phyloP scores from a whole-genome alignment of 2,797 vertebrate genomes.

The Spondyliosoma cantharus region DNA sequence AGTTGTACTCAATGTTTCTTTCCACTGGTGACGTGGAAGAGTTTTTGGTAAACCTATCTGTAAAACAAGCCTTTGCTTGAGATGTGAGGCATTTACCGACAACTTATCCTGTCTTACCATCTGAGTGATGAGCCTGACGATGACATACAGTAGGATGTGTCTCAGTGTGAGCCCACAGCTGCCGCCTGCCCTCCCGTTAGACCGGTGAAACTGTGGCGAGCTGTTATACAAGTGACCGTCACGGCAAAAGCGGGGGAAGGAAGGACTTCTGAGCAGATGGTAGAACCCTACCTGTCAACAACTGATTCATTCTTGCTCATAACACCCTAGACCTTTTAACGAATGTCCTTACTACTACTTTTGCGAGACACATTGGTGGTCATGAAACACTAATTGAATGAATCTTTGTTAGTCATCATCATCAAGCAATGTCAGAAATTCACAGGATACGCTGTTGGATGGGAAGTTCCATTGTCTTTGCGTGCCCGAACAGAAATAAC shows the following conservation, averaged over 20 bases:
- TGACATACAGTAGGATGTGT: constrained; percentile 48
- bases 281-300: constrained; percentile 38
- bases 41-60: constrained; percentile 34
- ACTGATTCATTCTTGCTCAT: background rate
- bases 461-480: constrained; percentile 56
- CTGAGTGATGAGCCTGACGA: constrained; percentile 32
- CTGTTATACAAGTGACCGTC: constrained; percentile 28
- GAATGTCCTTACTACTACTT: background rate
- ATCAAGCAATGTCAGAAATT: background rate
- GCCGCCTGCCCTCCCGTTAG: background rate
- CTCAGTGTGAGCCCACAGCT: constrained; percentile 28
- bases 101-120: constrained; percentile 32
- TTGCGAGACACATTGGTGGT: background rate
- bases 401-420: constrained; percentile 27
- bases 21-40: constrained; percentile 20
- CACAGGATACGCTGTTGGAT: constrained; percentile 16
- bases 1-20: constrained; percentile 36
- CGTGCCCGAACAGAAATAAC: constrained; percentile 37
- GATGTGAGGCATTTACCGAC: constrained; percentile 34
- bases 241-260: constrained; percentile 25
- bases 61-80: constrained; percentile 17
- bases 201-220: constrained; percentile 7
- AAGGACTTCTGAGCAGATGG: constrained; percentile 4
- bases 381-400: background rate
- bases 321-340: background rate